Evolutionary conservation across 2,888 invertebrate genomes (phyloP), one percentile per base, ranked within the genome.

Genomic region (Microplitis manilae): DNA sequence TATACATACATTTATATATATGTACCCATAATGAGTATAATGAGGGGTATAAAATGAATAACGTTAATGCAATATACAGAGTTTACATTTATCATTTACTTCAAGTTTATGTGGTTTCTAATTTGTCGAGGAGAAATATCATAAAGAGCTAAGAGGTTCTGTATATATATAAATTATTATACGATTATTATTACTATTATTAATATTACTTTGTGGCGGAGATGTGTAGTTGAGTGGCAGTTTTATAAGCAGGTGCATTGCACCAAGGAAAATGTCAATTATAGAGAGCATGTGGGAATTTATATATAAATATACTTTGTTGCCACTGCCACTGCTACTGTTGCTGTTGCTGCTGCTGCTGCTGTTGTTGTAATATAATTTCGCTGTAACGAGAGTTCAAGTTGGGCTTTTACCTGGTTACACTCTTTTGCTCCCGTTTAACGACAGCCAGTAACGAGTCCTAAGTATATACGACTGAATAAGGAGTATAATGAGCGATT

Each of bases 351-450:
- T n/a, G 9, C 13, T 50, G 4, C 50, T 50, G 41, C 50, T 50
- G 50, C 83, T 73, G 73, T 64, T 64, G 65, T 41, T 30, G 30
- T 30, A 30, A 30, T 30, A 30, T 30, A 73, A 73, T 73, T 65
- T 73, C 41, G n/a, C 73, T 73, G 17, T 72, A 70, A 50, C 50
- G 50, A 60, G 38, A 30, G 59, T 70, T 73, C 15, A 69, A 40
- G 15, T 40, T 72, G 65, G 59, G 64, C 70, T 68, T 41, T 38
- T 60, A 39, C 67, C 65, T 79, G 15, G 81, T 84, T 84, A 82
- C 80, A 83, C 82, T 86, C 81, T 82, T 86, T 85, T 83, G 82
- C 85, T 84, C 83, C 81, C 84, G 83, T 83, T 86, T 86, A 86
- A 86, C 83, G 82, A 84, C 83, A 78, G 6, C 79, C 78, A 81